Conservation (phyloP, 2,797 vertebrate genomes). For the Melanotaenia nigrans region DNA sequence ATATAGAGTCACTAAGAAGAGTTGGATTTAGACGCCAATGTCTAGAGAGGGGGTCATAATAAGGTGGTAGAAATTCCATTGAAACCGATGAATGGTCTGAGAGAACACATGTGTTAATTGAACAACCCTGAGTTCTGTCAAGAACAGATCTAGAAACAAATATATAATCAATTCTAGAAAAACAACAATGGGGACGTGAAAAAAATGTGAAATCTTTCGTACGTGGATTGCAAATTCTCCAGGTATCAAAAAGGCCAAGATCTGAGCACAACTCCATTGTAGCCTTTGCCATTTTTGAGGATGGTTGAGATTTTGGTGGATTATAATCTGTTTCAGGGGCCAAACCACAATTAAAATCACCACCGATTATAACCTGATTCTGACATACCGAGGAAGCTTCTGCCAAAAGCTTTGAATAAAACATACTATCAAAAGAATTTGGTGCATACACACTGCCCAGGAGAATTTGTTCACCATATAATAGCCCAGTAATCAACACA, state of each 20-base stretch:
- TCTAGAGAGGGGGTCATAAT: conserved; percentile 6
- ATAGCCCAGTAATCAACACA: background rate
- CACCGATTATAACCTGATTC: background rate
- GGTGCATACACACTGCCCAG: background rate
- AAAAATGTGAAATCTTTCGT: conserved; percentile 7
- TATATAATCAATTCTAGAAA: conserved; percentile 1
- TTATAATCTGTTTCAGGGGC: background rate
- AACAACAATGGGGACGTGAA: conserved; percentile 8
- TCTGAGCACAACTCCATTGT: background rate
- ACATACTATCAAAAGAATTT: background rate
- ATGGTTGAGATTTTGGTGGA: background rate
- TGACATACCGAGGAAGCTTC: background rate
- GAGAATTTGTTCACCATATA: background rate
- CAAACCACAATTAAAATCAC: background rate
- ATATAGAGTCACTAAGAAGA: background rate
- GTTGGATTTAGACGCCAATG: background rate
- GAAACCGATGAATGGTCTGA: conserved; percentile 15
- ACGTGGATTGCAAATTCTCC: background rate
- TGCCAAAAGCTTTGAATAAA: background rate
- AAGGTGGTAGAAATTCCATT: background rate
- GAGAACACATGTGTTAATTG: background rate
- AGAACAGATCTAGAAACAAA: conserved; percentile 11
- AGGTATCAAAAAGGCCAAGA: background rate
- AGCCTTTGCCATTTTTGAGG: background rate
- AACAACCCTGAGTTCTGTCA: background rate